Percentiles rank a stretch among this genome's conserved stretches.
Conservation (phyloP, 2,797 vertebrate species). For the Megaceryle alcyon region DNA sequence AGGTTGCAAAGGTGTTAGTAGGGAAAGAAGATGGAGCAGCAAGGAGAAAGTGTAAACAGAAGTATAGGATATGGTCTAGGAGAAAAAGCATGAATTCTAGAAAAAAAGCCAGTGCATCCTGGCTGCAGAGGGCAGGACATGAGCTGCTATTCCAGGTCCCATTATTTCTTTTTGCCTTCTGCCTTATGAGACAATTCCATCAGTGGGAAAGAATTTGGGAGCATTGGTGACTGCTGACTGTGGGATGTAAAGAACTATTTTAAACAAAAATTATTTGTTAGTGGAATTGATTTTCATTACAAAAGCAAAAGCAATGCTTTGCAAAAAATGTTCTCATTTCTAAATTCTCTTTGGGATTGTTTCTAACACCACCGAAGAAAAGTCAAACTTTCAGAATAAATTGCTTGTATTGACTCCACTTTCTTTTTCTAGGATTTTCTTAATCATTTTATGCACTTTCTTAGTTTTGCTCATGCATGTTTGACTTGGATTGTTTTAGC, state of each 20-base stretch:
- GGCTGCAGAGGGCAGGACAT: background rate
- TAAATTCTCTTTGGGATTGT: background rate
- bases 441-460: constrained; percentile 16
- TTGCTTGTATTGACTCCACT: background rate
- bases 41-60: background rate
- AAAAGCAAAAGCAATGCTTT: background rate
- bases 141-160: background rate
- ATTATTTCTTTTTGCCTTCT: background rate
- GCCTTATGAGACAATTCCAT: background rate
- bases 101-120: background rate
- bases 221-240: background rate
- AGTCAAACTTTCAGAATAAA: background rate
- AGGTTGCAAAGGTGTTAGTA: background rate
- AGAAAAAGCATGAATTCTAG: background rate
- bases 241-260: background rate
- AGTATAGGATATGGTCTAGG: background rate
- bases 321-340: background rate
- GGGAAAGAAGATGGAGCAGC: background rate
- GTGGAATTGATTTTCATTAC: background rate
- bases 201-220: background rate
- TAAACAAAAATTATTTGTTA: background rate
- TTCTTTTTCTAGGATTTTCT: constrained; percentile 10
- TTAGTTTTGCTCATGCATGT: background rate
- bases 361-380: background rate
- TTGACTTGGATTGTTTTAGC: constrained; percentile 32